Percentiles rank a stretch among this genome's conserved stretches.
phyloP scores from a whole-genome alignment of 2,797 vertebrate species.

The Malurus splendens region DNA sequence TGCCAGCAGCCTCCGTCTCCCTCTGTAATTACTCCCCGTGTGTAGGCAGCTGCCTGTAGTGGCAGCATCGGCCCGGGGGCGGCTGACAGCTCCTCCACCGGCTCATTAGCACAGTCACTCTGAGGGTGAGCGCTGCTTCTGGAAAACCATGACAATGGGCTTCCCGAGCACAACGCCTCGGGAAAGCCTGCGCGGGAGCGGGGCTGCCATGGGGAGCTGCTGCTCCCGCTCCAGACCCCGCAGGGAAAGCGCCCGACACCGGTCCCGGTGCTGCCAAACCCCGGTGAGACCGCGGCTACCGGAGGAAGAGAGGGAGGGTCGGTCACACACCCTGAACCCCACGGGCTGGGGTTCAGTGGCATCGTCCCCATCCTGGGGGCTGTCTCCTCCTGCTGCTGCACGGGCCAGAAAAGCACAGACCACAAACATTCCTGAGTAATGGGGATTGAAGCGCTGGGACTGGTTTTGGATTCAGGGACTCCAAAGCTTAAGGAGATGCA shows the following conservation, averaged over 20 bases:
- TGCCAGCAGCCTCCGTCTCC: conserved; percentile 49
- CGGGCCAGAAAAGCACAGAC: neutral
- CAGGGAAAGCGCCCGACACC: rapidly evolving
- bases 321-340: neutral
- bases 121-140: neutral
- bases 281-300: rapidly evolving
- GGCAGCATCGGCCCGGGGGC: conserved; percentile 27
- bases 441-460: rapidly evolving
- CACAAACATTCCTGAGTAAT: rapidly evolving
- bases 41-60: conserved; percentile 46
- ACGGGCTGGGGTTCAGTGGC: rapidly evolving
- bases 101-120: conserved; percentile 39
- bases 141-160: neutral
- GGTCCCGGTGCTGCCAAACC: neutral
- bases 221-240: neutral
- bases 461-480: neutral
- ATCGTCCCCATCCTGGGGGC: rapidly evolving
- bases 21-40: conserved; percentile 50
- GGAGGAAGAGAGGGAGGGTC: rapidly evolving
- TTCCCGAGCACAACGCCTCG: neutral
- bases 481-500: neutral
- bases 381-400: neutral
- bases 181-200: neutral
- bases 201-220: neutral
- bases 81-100: conserved; percentile 50